Evolutionary conservation across 2,888 invertebrate species (phyloP).

Genomic region (Conchocele bisecta): DNA sequence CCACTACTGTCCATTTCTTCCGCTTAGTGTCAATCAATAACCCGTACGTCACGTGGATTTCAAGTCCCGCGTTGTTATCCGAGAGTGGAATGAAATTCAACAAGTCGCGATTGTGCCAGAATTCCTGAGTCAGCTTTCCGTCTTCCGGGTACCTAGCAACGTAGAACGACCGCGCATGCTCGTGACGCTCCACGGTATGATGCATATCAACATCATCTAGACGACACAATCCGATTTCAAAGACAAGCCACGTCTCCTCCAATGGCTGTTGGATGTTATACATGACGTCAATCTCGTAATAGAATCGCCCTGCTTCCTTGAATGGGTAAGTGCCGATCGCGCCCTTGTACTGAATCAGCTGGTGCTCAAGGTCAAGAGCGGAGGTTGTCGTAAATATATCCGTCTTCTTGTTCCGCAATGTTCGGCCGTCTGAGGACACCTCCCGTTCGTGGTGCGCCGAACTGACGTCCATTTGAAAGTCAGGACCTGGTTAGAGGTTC

Average conservation of each 20-base stretch:
- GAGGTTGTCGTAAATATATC: constrained; percentile 38
- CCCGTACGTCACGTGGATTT: constrained; percentile 62
- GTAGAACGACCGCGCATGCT: constrained; percentile 64
- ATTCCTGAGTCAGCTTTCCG: constrained; percentile 63
- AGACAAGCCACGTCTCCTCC: constrained; percentile 68
- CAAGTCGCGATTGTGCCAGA: constrained; percentile 68
- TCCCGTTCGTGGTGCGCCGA: constrained; percentile 64
- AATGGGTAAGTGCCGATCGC: constrained; percentile 59
- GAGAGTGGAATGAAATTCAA: constrained; percentile 56
- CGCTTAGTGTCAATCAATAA: constrained; percentile 59
- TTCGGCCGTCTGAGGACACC: constrained; percentile 58
- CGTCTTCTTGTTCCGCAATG: constrained; percentile 60
- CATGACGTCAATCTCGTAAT: constrained; percentile 63
- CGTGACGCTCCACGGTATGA: constrained; percentile 66
- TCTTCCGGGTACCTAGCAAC: constrained; percentile 68
- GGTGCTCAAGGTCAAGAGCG: constrained; percentile 42
- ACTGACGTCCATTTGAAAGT: constrained; percentile 57
- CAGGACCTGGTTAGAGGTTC: constrained; percentile 51
- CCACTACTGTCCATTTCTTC: constrained; percentile 61
- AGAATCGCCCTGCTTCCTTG: constrained; percentile 59
- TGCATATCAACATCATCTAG: constrained; percentile 65
- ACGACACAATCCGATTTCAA: constrained; percentile 63
- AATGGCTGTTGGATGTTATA: constrained; percentile 65
- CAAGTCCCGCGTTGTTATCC: constrained; percentile 60
- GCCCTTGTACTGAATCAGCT: constrained; percentile 62